Conservation (phyloP, 2,113 vertebrate genomes). For the Catharus fuscescens region DNA sequence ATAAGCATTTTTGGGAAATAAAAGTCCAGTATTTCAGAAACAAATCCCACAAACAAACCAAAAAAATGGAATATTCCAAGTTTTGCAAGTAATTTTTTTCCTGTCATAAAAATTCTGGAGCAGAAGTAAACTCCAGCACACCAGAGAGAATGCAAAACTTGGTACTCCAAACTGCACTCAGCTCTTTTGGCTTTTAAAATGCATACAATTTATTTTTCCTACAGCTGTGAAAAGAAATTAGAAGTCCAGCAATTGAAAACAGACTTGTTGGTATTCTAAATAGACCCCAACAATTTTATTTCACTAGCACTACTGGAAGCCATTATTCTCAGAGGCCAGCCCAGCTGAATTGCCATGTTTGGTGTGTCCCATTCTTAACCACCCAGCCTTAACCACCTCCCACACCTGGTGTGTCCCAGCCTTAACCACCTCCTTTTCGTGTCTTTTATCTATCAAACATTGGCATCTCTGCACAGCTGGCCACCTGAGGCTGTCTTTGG, state of each 20-base stretch:
- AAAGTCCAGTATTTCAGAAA: neutral
- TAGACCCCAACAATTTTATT: neutral
- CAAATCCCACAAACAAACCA: accelerated
- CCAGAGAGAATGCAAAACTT: accelerated
- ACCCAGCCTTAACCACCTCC: neutral
- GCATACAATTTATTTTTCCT: neutral
- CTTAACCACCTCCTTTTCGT: neutral
- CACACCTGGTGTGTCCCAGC: neutral
- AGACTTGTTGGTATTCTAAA: neutral
- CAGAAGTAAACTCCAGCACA: neutral
- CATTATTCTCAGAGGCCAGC: neutral
- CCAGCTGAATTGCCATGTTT: neutral
- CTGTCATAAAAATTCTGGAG: neutral
- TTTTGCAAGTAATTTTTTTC: neutral
- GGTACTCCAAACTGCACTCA: neutral
- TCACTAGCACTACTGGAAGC: neutral
- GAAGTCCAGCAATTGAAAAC: neutral
- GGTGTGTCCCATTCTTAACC: neutral
- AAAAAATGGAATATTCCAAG: accelerated
- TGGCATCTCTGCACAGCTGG: neutral
- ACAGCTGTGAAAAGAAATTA: neutral
- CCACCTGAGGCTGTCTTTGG: neutral
- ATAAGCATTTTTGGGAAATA: neutral
- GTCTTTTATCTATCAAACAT: neutral
- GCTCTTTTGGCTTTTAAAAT: neutral